Evolutionary conservation across 1,140 invertebrate genomes (phyloP).

Genomic region (Agrilus planipennis): DNA sequence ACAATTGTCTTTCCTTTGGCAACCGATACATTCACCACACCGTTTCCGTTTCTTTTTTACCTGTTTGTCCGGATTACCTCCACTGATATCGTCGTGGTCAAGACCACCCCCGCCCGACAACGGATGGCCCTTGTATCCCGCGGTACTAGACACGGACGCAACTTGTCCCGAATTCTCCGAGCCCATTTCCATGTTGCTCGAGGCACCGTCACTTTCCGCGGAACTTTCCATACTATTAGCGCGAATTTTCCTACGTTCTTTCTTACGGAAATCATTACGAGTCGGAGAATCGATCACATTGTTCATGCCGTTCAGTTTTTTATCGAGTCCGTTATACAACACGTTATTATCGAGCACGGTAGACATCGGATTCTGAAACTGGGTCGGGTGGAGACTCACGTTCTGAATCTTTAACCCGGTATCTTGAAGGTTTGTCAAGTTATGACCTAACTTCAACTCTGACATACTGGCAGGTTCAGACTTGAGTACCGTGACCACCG

Average conservation of each 20-base stretch:
- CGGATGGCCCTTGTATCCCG: constrained; percentile 48
- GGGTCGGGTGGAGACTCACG: constrained; percentile 49
- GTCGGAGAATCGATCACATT: constrained; percentile 46
- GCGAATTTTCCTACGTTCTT: constrained; percentile 76
- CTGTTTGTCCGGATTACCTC: constrained; percentile 45
- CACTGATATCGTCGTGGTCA: constrained; percentile 37
- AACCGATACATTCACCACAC: constrained; percentile 88
- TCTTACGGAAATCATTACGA: constrained; percentile 65
- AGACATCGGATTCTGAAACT: constrained; percentile 60
- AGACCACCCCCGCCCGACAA: constrained; percentile 31
- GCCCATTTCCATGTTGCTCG: constrained; percentile 51
- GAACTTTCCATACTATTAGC: constrained; percentile 63
- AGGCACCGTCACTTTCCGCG: constrained; percentile 49
- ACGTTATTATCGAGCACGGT: constrained; percentile 43
- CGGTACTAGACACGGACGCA: constrained; percentile 76
- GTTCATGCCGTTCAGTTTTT: constrained; percentile 36
- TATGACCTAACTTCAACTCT: constrained; percentile 42
- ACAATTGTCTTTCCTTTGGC: constrained; percentile 90
- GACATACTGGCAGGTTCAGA: constrained; percentile 40
- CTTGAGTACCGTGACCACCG: constrained; percentile 59
- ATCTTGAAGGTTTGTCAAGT: constrained; percentile 25
- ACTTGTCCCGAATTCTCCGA: constrained; percentile 71
- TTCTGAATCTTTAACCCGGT: constrained; percentile 33
- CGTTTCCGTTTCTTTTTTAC: constrained; percentile 89
- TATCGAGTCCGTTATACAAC: constrained; percentile 36